Conservation (phyloP, 2,797 vertebrate species). For the Furcifer pardalis region DNA sequence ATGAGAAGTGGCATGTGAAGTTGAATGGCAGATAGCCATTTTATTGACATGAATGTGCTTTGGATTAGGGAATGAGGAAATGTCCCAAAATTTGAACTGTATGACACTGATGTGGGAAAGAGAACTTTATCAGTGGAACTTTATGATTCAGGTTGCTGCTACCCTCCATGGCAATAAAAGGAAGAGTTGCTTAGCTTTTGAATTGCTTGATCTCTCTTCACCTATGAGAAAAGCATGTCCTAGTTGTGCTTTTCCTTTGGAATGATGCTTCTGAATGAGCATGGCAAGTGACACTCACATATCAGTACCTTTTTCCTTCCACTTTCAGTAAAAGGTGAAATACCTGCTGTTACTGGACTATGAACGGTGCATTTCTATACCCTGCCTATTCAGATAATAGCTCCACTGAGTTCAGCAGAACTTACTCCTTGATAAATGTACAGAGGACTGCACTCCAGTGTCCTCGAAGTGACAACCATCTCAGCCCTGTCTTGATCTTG, state of each 20-base stretch:
- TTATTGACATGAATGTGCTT: not conserved
- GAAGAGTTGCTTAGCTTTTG: not conserved
- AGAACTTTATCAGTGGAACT: not conserved
- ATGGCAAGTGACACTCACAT: not conserved
- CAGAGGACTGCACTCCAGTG: not conserved
- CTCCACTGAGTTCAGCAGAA: not conserved
- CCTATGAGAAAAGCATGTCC: not conserved
- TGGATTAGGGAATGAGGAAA: not conserved
- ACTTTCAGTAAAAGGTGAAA: not conserved
- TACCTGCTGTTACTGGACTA: not conserved
- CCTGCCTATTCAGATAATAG: not conserved
- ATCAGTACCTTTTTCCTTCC: not conserved
- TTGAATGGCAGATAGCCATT: not conserved
- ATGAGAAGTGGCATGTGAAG: not conserved
- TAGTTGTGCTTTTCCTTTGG: not conserved
- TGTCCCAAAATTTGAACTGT: not conserved
- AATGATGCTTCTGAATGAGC: not conserved
- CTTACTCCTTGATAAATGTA: not conserved
- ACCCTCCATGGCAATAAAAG: not conserved
- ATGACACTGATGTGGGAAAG: not conserved
- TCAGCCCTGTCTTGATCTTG: not conserved
- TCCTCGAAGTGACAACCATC: not conserved
- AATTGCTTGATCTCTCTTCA: not conserved
- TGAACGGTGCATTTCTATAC: not conserved
- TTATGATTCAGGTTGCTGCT: not conserved